phyloP scores from a whole-genome alignment of 2,113 vertebrate genomes.

The Hirundichthys speculiger region DNA sequence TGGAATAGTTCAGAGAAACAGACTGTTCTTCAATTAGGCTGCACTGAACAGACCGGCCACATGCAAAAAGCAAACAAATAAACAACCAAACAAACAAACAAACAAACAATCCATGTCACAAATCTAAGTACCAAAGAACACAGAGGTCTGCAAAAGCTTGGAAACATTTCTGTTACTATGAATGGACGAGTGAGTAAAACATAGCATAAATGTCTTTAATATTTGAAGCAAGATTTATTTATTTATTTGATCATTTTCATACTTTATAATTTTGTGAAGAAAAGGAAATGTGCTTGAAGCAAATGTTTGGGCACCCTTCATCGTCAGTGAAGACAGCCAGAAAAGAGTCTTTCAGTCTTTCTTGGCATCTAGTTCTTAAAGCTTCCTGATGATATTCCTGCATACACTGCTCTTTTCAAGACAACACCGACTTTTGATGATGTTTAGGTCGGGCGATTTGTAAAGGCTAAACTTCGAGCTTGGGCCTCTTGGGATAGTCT shows the following conservation, averaged over 20 bases:
- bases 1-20: slow-evolving; percentile 20
- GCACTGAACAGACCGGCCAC: neutral
- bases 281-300: too few relatives aligned
- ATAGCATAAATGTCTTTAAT: too few relatives aligned
- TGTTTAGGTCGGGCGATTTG: neutral
- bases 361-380: too few relatives aligned
- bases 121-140: neutral
- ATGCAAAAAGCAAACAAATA: neutral
- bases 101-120: neutral
- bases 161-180: neutral
- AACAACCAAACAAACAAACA: neutral
- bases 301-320: too few relatives aligned
- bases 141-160: neutral
- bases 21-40: slow-evolving; percentile 32
- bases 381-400: too few relatives aligned
- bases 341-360: too few relatives aligned
- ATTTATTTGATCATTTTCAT: too few relatives aligned
- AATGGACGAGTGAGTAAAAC: too few relatives aligned
- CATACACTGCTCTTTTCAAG: neutral
- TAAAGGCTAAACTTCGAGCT: neutral
- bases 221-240: too few relatives aligned
- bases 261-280: too few relatives aligned
- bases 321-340: too few relatives aligned
- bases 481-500: neutral
- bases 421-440: neutral